Percentiles rank a stretch among this genome's conserved stretches.
Conservation (phyloP, 2,113 vertebrate genomes). For the Corythoichthys haematopterus region DNA sequence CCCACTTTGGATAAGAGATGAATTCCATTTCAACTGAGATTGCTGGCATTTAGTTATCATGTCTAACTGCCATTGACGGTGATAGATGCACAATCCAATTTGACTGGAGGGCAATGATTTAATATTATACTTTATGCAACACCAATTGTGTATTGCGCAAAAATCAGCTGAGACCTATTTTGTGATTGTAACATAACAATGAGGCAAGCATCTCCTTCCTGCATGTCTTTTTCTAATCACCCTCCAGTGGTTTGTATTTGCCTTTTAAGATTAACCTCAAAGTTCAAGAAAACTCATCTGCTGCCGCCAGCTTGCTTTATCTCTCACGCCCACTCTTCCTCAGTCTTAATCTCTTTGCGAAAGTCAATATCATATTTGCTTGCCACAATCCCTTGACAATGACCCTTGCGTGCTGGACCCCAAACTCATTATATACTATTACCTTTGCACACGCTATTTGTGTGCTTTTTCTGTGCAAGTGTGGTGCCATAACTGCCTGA, state of each 20-base stretch:
- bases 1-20: too few species aligned
- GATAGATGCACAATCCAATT: too few species aligned
- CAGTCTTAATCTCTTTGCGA: conserved; percentile 64
- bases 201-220: background rate
- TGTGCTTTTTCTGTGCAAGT: conserved; percentile 18
- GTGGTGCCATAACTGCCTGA: background rate
- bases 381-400: conserved; percentile 38
- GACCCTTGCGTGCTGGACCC: conserved; percentile 40
- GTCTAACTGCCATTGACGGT: too few species aligned
- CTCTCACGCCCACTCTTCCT: conserved; percentile 41
- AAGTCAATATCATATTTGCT: conserved; percentile 63
- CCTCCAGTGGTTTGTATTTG: conserved; percentile 18
- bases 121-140: too few species aligned
- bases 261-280: conserved; percentile 38
- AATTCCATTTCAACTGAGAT: too few species aligned
- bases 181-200: background rate
- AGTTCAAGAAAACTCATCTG: conserved; percentile 14
- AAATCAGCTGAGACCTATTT: background rate
- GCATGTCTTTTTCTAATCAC: conserved; percentile 3
- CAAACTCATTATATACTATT: conserved; percentile 62
- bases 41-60: too few species aligned
- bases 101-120: too few species aligned
- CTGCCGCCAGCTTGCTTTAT: conserved; percentile 41
- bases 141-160: too few species aligned
- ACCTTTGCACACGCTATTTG: conserved; percentile 29